Evolutionary conservation across 2,797 vertebrate species (phyloP), one percentile per base, ranked within the genome.

Genomic region (Oryzias sinensis): DNA sequence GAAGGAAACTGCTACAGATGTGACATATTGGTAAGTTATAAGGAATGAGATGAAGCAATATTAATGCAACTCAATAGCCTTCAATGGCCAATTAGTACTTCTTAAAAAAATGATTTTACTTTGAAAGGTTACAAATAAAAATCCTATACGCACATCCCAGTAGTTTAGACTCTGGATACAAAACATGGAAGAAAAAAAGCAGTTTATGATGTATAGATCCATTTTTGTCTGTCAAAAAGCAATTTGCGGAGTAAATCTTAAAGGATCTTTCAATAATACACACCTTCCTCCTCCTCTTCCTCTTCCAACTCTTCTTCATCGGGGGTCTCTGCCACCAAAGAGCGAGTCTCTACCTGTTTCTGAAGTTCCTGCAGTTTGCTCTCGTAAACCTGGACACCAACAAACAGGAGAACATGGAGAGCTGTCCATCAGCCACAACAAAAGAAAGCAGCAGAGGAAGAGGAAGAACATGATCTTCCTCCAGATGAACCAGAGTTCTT

Each of bases 291-390:
- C 60, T 92, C 92, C 40, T 95, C 95, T 6, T 95, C 94, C 5
- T 99, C 97, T 6, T 97, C 96, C n/a, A 98, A 90, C 22, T 98
- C 95, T 49, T 95, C 95, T 70, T 97, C 97, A 71, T 99, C 97
- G 0, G 94, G 96, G 0, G 95, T 97, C 84, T 99, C 97, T 1
- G 96, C 94, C 33, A 94, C 90, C 55, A 97, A 81, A 24, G 97
- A 98, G n/a, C 95, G 91, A 0, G 96, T 98, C 77, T 99, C 97
- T 17, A 99, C 97, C 86, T 98, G 97, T 89, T 96, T 98, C 91
- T 98, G 97, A 50, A 99, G 93, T 76, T 98, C 97, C 87, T 97
- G 95, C 67, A 99, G 89, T 72, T 97, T 99, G 79, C 94, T 99
- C 89, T 99, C 97, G 75, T 99, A 99, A 75, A 95, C 97, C 97